phyloP scores from a whole-genome alignment of 2,113 vertebrate species.

The Gobiocypris rarus region DNA sequence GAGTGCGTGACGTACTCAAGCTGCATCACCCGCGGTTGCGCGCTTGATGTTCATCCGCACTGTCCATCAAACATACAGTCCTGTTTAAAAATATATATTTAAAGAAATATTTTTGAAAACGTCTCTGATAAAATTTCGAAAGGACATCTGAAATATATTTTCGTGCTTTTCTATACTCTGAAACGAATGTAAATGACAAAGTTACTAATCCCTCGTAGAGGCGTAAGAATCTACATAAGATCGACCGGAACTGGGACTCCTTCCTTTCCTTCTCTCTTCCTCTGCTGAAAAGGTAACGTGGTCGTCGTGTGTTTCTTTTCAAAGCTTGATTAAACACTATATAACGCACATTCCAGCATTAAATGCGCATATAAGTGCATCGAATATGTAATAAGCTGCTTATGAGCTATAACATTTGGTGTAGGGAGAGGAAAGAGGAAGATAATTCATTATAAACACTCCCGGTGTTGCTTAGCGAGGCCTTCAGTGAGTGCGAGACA shows the following conservation, averaged over 20 bases:
- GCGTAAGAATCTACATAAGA: conserved; percentile 66
- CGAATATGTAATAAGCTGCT: not conserved
- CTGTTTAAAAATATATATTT: not conserved
- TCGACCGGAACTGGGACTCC: conserved; percentile 65
- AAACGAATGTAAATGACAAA: not conserved
- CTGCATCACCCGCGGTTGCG: too few relatives aligned
- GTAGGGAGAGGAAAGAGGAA: not conserved
- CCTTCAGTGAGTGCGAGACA: conserved; percentile 12
- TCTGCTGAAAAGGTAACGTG: conserved; percentile 79
- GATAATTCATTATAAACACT: not conserved
- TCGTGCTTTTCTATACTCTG: not conserved
- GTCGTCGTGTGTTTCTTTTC: conserved; percentile 59
- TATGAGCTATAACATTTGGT: accelerated
- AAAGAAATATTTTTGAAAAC: not conserved
- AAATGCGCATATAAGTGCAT: not conserved
- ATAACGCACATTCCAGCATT: not conserved
- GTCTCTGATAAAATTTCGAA: accelerated
- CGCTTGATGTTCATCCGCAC: conserved; percentile 29
- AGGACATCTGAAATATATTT: too few relatives aligned
- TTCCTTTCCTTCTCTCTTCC: conserved; percentile 73
- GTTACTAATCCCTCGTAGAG: not conserved
- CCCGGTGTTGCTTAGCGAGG: not conserved
- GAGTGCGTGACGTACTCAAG: conserved; percentile 2
- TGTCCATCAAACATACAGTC: conserved; percentile 9
- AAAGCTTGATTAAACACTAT: conserved; percentile 41